These are phyloP conservation scores for Aethes cnicana DNA, from an alignment of 2,888 invertebrate species.

Conservation along the genomic window DNA sequence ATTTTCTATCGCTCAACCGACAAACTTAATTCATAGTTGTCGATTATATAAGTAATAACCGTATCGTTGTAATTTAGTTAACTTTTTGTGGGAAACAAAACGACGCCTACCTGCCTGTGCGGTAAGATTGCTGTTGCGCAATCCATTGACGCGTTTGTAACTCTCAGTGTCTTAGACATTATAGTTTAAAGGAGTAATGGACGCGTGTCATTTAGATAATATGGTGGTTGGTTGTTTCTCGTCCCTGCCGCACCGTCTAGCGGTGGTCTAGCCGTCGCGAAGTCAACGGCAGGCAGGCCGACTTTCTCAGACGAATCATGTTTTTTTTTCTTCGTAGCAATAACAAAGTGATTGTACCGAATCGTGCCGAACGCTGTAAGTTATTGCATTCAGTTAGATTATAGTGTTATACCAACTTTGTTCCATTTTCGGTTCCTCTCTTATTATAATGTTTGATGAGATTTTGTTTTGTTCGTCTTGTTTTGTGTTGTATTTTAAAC, in stretches of 20 bases:
- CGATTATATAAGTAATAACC: conserved; percentile 29
- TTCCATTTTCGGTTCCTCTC: conserved; percentile 1
- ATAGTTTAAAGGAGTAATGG: conserved; percentile 37
- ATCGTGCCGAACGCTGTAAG: conserved; percentile 52
- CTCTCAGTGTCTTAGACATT: neutral
- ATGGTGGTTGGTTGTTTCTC: conserved; percentile 31
- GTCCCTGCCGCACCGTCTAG: conserved; percentile 52
- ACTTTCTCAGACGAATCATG: conserved; percentile 68
- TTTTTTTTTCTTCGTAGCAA: conserved; percentile 64
- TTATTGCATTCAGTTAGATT: conserved; percentile 18
- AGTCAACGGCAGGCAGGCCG: conserved; percentile 71
- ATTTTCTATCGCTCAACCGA: conserved; percentile 27
- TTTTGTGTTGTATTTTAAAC: neutral
- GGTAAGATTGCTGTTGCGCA: neutral
- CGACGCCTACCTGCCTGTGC: no score
- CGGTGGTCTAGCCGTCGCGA: conserved; percentile 65
- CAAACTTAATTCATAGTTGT: conserved; percentile 25
- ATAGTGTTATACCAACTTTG: conserved; percentile 2
- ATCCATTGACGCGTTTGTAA: neutral
- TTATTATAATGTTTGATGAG: conserved; percentile 4
- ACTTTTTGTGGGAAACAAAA: conserved; percentile 24
- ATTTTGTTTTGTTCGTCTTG: neutral
- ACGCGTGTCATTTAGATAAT: conserved; percentile 15
- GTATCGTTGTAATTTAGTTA: conserved; percentile 29
- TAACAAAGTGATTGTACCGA: conserved; percentile 65